Conservation (phyloP, 2,888 invertebrate species). For the Lepidocyrtinus sp. region DNA sequence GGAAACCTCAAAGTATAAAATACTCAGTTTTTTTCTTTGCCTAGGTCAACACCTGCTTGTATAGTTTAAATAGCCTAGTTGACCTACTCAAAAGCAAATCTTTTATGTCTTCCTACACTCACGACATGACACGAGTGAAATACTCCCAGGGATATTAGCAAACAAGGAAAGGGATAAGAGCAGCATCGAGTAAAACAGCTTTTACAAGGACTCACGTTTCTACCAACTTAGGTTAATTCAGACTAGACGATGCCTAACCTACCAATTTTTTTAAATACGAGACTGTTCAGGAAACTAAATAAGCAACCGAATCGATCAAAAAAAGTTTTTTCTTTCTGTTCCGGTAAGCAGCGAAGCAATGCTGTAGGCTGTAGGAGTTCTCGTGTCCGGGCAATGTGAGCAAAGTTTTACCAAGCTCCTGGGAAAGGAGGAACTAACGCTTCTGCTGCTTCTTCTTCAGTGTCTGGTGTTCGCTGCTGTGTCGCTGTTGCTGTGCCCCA, state of each 20-base stretch:
- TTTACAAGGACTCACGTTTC: conserved; percentile 7
- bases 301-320: conserved; percentile 39
- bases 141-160: conserved; percentile 1
- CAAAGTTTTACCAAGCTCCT: too few relatives aligned
- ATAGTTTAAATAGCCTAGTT: too few relatives aligned
- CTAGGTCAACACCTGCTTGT: too few relatives aligned
- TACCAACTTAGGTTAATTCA: neutral
- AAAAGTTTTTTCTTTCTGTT: conserved; percentile 6
- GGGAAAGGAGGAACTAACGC: too few relatives aligned
- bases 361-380: conserved; percentile 23
- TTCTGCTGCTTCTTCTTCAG: neutral
- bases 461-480: too few relatives aligned
- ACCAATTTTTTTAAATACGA: too few relatives aligned
- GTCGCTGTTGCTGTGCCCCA: neutral
- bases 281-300: neutral
- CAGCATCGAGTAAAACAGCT: conserved; percentile 6
- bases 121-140: too few relatives aligned
- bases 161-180: conserved; percentile 4
- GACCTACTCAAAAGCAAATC: too few relatives aligned
- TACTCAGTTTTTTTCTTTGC: too few relatives aligned
- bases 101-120: too few relatives aligned
- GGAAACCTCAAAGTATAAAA: too few relatives aligned
- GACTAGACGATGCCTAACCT: too few relatives aligned
- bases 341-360: neutral
- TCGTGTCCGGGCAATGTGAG: conserved; percentile 48